These are phyloP conservation scores for Drosophila pruinosa DNA, from an alignment of 1,140 invertebrate genomes.

Conservation along the genomic window DNA sequence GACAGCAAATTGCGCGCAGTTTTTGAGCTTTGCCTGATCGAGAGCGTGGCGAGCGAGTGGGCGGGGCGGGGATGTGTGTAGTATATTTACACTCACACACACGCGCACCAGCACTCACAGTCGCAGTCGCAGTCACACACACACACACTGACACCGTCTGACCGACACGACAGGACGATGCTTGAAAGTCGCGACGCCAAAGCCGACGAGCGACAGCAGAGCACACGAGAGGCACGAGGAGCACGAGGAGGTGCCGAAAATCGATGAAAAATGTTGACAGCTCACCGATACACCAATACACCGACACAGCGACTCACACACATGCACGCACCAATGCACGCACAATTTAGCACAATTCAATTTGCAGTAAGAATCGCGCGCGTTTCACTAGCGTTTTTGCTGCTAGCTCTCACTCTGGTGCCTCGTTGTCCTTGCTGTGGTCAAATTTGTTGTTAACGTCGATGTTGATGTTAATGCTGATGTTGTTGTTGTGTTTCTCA, in stretches of 20 bases:
- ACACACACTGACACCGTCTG: constrained; percentile 1
- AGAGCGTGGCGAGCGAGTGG: constrained; percentile 8
- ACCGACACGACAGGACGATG: constrained; percentile 22
- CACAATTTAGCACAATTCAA: constrained; percentile 21
- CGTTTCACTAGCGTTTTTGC: constrained; percentile 23
- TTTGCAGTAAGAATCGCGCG: constrained; percentile 14
- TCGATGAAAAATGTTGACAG: constrained; percentile 50
- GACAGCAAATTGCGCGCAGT: constrained; percentile 18
- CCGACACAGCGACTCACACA: neutral
- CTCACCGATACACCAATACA: constrained; percentile 20
- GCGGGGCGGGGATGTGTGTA: constrained; percentile 6
- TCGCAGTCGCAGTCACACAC: neutral
- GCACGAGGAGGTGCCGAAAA: constrained; percentile 33
- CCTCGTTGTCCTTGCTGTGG: constrained; percentile 37
- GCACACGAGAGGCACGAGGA: too few relatives aligned
- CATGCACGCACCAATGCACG: neutral
- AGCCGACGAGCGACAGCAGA: constrained; percentile 13
- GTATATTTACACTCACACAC: constrained; percentile 44
- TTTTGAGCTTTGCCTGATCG: constrained; percentile 6
- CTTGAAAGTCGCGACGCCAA: constrained; percentile 24
- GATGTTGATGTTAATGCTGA: neutral
- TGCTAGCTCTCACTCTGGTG: neutral
- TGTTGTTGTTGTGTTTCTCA: constrained; percentile 22
- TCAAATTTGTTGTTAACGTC: constrained; percentile 1
- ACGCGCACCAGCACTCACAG: constrained; percentile 14